Evolutionary conservation across 2,888 invertebrate genomes (phyloP).

Genomic region (Catocala fraxini): DNA sequence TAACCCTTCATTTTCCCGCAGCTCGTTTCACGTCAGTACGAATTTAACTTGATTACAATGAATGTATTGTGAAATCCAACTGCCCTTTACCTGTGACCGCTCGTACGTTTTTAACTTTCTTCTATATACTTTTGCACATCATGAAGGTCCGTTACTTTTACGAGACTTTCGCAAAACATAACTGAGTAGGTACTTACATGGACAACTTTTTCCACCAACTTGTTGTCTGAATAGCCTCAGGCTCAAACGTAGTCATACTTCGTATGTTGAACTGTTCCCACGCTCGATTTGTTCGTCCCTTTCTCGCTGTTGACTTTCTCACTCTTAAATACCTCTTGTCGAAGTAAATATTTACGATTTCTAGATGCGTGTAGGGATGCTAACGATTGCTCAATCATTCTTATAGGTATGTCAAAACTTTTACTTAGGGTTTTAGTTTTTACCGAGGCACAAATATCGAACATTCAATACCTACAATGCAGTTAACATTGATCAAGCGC

Average conservation of each 20-base stretch:
- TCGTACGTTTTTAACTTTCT: slow-evolving; percentile 12
- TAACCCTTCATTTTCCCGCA: too few relatives aligned
- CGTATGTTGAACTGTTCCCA: slow-evolving; percentile 67
- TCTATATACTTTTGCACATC: slow-evolving; percentile 29
- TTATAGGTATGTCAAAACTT: too few relatives aligned
- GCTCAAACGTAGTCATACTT: slow-evolving; percentile 62
- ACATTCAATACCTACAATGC: too few relatives aligned
- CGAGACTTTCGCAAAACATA: slow-evolving; percentile 59
- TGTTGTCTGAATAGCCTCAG: slow-evolving; percentile 62
- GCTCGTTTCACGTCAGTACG: slow-evolving; percentile 1
- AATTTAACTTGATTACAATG: slow-evolving; percentile 6
- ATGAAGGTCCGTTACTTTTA: slow-evolving; percentile 58
- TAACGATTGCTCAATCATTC: too few relatives aligned
- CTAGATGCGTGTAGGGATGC: neutral
- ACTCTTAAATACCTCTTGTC: slow-evolving; percentile 44
- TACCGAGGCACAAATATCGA: too few relatives aligned
- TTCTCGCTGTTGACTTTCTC: slow-evolving; percentile 36
- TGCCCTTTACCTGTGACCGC: slow-evolving; percentile 13
- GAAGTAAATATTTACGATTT: slow-evolving; percentile 34
- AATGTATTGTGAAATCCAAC: slow-evolving; percentile 11
- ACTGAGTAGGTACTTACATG: slow-evolving; percentile 52
- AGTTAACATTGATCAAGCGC: too few relatives aligned
- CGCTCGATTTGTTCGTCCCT: slow-evolving; percentile 64
- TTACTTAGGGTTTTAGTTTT: too few relatives aligned
- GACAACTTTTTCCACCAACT: slow-evolving; percentile 64